A percentile compares a stretch with the other conserved stretches of the same genome.
phyloP scores from a whole-genome alignment of 2,888 invertebrate species.

The Meteorus colon region DNA sequence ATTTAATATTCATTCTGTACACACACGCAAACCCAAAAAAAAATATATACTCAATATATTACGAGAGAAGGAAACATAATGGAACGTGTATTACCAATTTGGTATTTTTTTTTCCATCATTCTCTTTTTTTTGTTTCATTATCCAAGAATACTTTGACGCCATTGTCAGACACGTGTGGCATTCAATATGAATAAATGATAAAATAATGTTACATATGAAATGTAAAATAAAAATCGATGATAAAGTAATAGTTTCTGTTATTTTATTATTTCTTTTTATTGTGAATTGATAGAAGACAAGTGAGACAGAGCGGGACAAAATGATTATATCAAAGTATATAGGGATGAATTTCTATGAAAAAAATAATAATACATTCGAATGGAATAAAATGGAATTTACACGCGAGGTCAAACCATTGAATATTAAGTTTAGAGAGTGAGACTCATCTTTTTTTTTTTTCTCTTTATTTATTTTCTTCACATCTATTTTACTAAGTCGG shows the following conservation, averaged over 20 bases:
- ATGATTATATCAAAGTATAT: neutral
- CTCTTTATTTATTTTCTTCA: neutral
- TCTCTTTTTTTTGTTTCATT: neutral
- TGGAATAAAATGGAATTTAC: constrained; percentile 18
- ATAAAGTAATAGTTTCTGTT: neutral
- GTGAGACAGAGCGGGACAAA: neutral
- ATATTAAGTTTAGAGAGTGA: neutral
- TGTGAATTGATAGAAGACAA: neutral
- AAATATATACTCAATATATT: constrained; percentile 1
- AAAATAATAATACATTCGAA: constrained; percentile 20
- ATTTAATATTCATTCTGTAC: neutral
- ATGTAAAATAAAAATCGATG: constrained; percentile 1
- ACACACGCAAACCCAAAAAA: constrained; percentile 7
- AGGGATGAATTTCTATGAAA: neutral
- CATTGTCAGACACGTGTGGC: constrained; percentile 1
- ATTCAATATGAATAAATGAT: constrained; percentile 1
- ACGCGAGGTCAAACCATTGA: constrained; percentile 12
- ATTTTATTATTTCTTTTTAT: too few species aligned
- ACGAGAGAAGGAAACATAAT: neutral
- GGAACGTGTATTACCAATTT: neutral
- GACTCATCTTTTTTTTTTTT: neutral
- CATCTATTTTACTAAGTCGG: too few species aligned
- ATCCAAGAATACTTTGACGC: constrained; percentile 8
- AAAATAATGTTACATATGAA: constrained; percentile 12
- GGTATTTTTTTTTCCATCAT: neutral